Conservation (phyloP, 2,888 invertebrate genomes). For the Sinodicranocentrus sp. region DNA sequence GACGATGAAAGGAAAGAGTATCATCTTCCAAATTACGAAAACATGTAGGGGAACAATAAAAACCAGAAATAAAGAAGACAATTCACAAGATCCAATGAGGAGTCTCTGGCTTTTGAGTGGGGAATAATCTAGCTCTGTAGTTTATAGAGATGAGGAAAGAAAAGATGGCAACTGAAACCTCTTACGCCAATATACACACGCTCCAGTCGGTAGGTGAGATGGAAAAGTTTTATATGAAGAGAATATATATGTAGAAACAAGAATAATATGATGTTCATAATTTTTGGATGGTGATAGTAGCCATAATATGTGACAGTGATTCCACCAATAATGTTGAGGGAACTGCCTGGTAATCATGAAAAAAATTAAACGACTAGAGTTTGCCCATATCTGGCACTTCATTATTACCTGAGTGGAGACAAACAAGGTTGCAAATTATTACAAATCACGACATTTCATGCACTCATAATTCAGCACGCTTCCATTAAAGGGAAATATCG, state of each 20-base stretch:
- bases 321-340: constrained; percentile 63
- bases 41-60: constrained; percentile 27
- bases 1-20: background rate
- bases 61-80: constrained; percentile 28
- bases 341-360: constrained; percentile 55
- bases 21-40: constrained; percentile 28
- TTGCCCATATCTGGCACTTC: constrained; percentile 66
- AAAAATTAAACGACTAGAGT: constrained; percentile 65
- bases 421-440: constrained; percentile 71
- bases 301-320: constrained; percentile 66
- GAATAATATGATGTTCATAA: constrained; percentile 35
- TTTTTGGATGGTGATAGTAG: constrained; percentile 49
- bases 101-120: background rate
- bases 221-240: too few relatives aligned
- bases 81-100: constrained; percentile 3
- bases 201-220: too few relatives aligned
- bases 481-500: constrained; percentile 67
- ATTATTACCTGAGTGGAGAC: constrained; percentile 67
- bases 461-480: constrained; percentile 65
- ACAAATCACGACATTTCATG: constrained; percentile 69
- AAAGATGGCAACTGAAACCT: constrained; percentile 7
- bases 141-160: background rate
- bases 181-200: background rate
- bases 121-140: background rate
- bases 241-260: too few relatives aligned